Conservation (phyloP, 2,888 invertebrate species). For the Ophioninae sp. region DNA sequence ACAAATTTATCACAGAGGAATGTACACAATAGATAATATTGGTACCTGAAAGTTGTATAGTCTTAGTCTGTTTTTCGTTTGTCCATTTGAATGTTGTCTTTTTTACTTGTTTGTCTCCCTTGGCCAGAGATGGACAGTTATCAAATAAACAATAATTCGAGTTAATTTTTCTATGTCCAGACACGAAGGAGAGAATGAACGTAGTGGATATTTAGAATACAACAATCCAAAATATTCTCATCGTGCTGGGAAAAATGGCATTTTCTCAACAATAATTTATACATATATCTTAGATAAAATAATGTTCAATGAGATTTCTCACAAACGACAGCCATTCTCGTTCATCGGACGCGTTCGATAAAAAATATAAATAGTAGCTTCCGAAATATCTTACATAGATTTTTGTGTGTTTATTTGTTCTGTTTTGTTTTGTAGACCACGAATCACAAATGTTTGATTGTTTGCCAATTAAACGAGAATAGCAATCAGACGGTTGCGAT, state of each 20-base stretch:
- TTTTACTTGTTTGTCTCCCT: conserved; percentile 23
- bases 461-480: conserved; percentile 59
- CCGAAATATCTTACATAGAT: conserved; percentile 43
- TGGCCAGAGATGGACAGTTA: neutral
- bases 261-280: neutral
- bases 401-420: conserved; percentile 14
- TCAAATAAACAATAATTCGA: conserved; percentile 5
- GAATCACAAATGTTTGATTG: conserved; percentile 61
- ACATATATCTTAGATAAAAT: neutral
- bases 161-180: neutral
- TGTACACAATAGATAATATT: conserved; percentile 72
- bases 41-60: conserved; percentile 72
- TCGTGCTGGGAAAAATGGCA: neutral
- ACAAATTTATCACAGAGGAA: conserved; percentile 78
- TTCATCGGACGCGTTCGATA: conserved; percentile 14
- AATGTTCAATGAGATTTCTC: neutral
- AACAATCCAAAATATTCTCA: conserved; percentile 4
- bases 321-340: neutral
- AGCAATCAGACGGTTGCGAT: conserved; percentile 47
- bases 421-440: conserved; percentile 23
- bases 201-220: neutral
- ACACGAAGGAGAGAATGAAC: neutral
- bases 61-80: conserved; percentile 61
- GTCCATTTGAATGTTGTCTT: conserved; percentile 43
- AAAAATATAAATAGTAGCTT: conserved; percentile 35